phyloP scores from a whole-genome alignment of 2,888 invertebrate species.

The Melinopterus prodromus region DNA sequence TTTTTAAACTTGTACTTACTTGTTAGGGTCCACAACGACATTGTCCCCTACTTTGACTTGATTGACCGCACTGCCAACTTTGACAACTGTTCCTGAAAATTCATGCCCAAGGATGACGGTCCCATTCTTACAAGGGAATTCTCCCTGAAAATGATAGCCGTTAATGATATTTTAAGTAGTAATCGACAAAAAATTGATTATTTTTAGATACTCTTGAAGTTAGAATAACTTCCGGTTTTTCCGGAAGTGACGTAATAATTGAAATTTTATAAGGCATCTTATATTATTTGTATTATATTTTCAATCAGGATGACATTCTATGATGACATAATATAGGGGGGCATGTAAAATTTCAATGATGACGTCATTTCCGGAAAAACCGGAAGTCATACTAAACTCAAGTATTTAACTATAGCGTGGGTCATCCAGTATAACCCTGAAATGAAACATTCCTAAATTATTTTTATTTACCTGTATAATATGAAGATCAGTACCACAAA shows the following conservation, averaged over 20 bases:
- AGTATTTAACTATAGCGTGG: too few relatives aligned
- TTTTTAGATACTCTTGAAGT: too few relatives aligned
- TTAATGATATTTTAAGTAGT: background rate
- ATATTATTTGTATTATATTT: too few relatives aligned
- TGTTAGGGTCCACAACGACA: constrained; percentile 75
- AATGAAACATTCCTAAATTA: constrained; percentile 7
- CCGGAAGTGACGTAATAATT: too few relatives aligned
- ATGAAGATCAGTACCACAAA: constrained; percentile 79
- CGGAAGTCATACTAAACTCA: too few relatives aligned
- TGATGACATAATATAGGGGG: too few relatives aligned
- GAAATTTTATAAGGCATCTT: too few relatives aligned
- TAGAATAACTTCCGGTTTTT: too few relatives aligned
- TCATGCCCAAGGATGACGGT: constrained; percentile 72
- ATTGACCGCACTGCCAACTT: constrained; percentile 65
- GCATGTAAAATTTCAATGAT: too few relatives aligned
- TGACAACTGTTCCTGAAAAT: constrained; percentile 69
- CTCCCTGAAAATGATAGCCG: constrained; percentile 62
- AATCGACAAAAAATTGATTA: too few relatives aligned
- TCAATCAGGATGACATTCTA: too few relatives aligned
- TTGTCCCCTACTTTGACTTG: constrained; percentile 70
- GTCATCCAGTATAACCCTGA: background rate
- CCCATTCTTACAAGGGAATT: constrained; percentile 69
- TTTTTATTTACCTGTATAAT: constrained; percentile 68
- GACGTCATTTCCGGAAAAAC: too few relatives aligned
- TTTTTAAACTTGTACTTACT: constrained; percentile 57